These are phyloP conservation scores for Eupristina koningsbergeri DNA, from an alignment of 1,140 invertebrate genomes.

Conservation along the genomic window DNA sequence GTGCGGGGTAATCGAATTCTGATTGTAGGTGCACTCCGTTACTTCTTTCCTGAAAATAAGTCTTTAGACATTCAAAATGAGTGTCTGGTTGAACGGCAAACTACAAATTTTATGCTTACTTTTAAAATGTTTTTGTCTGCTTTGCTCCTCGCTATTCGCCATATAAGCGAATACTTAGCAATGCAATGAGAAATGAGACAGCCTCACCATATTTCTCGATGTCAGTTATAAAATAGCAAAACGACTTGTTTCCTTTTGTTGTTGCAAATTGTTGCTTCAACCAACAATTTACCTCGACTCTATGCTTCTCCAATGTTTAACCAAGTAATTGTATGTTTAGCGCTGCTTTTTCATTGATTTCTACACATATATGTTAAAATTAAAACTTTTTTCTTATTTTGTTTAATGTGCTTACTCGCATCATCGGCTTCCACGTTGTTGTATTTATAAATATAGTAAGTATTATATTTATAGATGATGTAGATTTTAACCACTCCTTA, in stretches of 20 bases:
- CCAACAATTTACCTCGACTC: background rate
- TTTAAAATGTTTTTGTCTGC: background rate
- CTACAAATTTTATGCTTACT: background rate
- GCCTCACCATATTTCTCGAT: background rate
- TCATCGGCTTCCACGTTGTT: too few species aligned
- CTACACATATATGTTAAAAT: background rate
- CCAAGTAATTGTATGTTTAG: background rate
- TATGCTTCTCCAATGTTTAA: background rate
- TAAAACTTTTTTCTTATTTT: too few species aligned
- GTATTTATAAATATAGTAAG: too few species aligned
- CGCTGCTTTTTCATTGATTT: background rate
- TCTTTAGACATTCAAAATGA: conserved; percentile 4
- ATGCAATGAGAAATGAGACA: background rate
- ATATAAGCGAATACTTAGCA: background rate
- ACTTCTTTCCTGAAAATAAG: background rate
- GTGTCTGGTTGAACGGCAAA: background rate
- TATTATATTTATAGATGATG: too few species aligned
- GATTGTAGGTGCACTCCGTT: conserved; percentile 13
- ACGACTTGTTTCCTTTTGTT: too few species aligned
- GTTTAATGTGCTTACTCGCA: too few species aligned
- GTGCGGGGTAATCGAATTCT: conserved; percentile 12
- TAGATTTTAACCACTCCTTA: too few species aligned
- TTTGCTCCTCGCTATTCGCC: background rate
- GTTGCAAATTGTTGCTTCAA: too few species aligned
- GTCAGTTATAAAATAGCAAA: background rate